Conservation (phyloP, 2,888 invertebrate genomes). For the Octonoba sinensis region DNA sequence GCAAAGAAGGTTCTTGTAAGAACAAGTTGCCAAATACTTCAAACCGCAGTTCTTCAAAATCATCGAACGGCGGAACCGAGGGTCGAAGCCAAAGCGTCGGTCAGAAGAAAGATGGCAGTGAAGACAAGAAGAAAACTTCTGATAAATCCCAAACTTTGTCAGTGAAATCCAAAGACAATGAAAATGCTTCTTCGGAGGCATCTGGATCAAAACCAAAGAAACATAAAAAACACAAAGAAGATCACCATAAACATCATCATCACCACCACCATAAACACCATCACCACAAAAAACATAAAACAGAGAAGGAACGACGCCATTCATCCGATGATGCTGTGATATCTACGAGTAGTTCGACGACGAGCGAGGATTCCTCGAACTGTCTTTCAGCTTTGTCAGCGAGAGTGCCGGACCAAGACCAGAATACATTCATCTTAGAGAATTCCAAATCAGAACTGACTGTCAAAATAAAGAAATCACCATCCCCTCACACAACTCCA, state of each 20-base stretch:
- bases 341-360: constrained; percentile 16
- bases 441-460: constrained; percentile 65
- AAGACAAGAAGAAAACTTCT: constrained; percentile 29
- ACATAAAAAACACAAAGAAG: constrained; percentile 66
- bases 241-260: constrained; percentile 79
- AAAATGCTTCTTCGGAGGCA: not conserved
- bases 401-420: constrained; percentile 20
- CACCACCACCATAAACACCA: constrained; percentile 75
- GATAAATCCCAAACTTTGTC: constrained; percentile 19
- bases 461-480: constrained; percentile 65
- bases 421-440: constrained; percentile 40
- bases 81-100: constrained; percentile 9
- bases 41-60: constrained; percentile 52
- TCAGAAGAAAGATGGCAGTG: constrained; percentile 20
- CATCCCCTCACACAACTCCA: constrained; percentile 41
- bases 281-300: constrained; percentile 69
- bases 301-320: constrained; percentile 37
- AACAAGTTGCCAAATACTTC: constrained; percentile 37
- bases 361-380: constrained; percentile 19
- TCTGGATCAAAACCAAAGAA: constrained; percentile 64
- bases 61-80: constrained; percentile 26
- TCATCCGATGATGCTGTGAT: constrained; percentile 49
- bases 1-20: constrained; percentile 35
- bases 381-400: constrained; percentile 13
- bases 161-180: constrained; percentile 22